phyloP scores from a whole-genome alignment of 2,797 vertebrate species.

The Crocodylus rhombifer region DNA sequence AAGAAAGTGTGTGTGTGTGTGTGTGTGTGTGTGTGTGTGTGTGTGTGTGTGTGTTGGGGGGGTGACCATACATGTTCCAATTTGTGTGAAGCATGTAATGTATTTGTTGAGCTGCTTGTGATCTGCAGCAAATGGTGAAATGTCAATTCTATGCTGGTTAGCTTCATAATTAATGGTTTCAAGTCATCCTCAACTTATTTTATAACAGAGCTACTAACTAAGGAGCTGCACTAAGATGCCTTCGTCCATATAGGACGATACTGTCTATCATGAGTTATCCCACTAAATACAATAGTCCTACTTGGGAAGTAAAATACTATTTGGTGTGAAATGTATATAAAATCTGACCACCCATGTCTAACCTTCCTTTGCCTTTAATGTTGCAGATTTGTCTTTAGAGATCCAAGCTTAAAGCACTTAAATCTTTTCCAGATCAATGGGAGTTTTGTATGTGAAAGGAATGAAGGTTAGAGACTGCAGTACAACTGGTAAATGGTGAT shows the following conservation, averaged over 20 bases:
- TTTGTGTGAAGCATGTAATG: too few relatives aligned
- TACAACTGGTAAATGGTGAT: not conserved
- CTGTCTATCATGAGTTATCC: not conserved
- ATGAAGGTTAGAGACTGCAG: not conserved
- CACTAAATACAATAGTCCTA: not conserved
- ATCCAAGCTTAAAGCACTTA: not conserved
- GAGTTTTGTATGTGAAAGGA: not conserved
- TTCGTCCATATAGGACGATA: not conserved
- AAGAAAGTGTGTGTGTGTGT: rapidly evolving
- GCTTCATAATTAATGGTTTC: not conserved
- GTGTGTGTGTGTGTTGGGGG: too few relatives aligned
- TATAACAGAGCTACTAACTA: not conserved
- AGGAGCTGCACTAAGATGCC: not conserved
- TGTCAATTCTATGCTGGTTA: not conserved
- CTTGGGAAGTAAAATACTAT: not conserved
- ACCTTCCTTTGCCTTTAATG: not conserved
- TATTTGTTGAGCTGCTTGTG: not conserved
- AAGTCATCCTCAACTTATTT: not conserved
- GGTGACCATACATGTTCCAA: too few relatives aligned
- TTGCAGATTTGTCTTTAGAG: not conserved
- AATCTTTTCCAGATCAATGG: not conserved
- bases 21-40: too few relatives aligned
- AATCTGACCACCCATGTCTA: not conserved
- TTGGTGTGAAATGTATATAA: not conserved
- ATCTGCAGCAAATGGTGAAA: not conserved